Evolutionary conservation across 2,888 invertebrate genomes (phyloP).

Genomic region (Drosophila pseudotakahashii): DNA sequence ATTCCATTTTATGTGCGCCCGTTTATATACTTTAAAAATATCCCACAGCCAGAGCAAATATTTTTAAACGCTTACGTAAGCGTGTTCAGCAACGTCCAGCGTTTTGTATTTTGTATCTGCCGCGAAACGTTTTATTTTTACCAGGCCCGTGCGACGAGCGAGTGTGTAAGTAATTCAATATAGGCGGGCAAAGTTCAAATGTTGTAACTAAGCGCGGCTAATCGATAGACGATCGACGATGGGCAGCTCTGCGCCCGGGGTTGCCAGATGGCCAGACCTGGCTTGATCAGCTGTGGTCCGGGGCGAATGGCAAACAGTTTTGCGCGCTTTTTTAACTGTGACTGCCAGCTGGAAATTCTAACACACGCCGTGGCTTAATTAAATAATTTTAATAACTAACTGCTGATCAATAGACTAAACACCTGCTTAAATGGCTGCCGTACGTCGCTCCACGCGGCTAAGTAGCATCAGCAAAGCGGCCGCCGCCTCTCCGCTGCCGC

Average conservation of each 20-base stretch:
- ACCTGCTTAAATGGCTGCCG: conserved; percentile 71
- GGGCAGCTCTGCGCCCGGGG: conserved; percentile 43
- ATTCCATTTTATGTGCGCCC: conserved; percentile 64
- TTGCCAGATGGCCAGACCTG: conserved; percentile 56
- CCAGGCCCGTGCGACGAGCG: conserved; percentile 51
- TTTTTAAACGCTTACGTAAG: conserved; percentile 83
- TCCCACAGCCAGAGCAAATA: conserved; percentile 64
- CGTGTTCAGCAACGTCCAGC: conserved; percentile 57
- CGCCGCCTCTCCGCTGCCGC: conserved; percentile 51
- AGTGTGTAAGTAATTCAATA: conserved; percentile 76
- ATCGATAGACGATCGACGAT: conserved; percentile 10
- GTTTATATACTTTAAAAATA: conserved; percentile 74
- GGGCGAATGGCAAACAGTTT: conserved; percentile 2
- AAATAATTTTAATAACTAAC: conserved; percentile 4
- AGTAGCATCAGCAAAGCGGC: conserved; percentile 72
- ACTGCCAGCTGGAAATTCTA: conserved; percentile 27
- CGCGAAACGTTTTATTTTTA: conserved; percentile 62
- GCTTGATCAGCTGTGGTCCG: conserved; percentile 46
- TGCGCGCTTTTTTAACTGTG: conserved; percentile 58
- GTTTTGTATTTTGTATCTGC: conserved; percentile 45
- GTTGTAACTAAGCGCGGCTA: conserved; percentile 23
- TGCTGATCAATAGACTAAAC: conserved; percentile 3
- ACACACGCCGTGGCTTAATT: conserved; percentile 18
- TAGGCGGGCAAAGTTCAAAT: conserved; percentile 24
- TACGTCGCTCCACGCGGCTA: conserved; percentile 81